These are phyloP conservation scores for Neosalanx taihuensis DNA, from an alignment of 2,797 vertebrate genomes.

Conservation along the genomic window DNA sequence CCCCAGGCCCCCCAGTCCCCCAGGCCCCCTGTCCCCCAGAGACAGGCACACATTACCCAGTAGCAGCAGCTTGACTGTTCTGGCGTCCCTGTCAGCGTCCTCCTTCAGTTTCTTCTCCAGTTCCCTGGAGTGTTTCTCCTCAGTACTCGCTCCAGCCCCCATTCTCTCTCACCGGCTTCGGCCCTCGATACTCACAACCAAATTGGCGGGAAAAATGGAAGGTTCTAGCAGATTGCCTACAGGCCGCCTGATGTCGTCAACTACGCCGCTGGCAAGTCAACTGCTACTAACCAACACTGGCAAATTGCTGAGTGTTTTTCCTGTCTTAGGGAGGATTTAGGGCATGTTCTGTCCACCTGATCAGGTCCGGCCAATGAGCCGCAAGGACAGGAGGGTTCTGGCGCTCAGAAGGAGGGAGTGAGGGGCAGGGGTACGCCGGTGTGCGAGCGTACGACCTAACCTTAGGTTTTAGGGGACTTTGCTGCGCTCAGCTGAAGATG, in stretches of 20 bases:
- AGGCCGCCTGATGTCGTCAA: conserved; percentile 43
- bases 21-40: neutral
- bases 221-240: conserved; percentile 55
- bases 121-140: conserved; percentile 94
- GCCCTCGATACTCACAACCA: conserved; percentile 52
- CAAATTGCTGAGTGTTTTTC: conserved; percentile 56
- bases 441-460: conserved; percentile 56
- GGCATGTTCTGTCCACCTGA: conserved; percentile 68
- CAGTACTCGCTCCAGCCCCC: conserved; percentile 94
- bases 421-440: conserved; percentile 46
- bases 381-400: conserved; percentile 79
- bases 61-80: conserved; percentile 92
- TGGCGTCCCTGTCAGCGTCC: conserved; percentile 92
- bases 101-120: conserved; percentile 95
- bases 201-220: conserved; percentile 40
- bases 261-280: conserved; percentile 45
- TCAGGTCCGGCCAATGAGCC: conserved; percentile 70
- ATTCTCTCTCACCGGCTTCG: conserved; percentile 68
- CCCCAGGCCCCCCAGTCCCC: neutral
- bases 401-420: conserved; percentile 18
- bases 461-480: conserved; percentile 73
- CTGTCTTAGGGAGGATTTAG: conserved; percentile 76
- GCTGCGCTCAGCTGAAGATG: conserved; percentile 80
- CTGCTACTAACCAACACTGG: conserved; percentile 55
- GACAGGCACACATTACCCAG: conserved; percentile 78